Base-by-base conservation (phyloP, 1,140 invertebrate species). In the Anoplolepis gracilipes region DNA sequence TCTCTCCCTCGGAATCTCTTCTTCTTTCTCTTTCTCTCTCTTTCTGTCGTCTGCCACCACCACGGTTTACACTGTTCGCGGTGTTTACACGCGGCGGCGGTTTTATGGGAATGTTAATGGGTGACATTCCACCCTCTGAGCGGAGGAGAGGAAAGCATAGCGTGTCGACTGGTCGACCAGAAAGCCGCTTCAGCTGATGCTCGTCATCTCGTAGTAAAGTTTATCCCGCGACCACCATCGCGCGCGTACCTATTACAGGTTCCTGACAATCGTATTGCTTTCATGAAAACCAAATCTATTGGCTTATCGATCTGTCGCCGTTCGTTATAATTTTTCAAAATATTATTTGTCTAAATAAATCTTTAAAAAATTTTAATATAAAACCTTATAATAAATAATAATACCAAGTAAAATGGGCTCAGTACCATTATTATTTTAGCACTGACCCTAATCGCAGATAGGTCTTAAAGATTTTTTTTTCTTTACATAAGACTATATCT, bases 91-190 rank as follows among this genome's bases (percentile, higher is more conserved):
- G 92, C 87, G 84, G 84, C 91, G 85, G 91, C 85, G 90, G 92
- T 93, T 93, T 93, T 91, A 92, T 93, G 91, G 88, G 92, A 93
- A 93, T 92, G 90, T 92, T 93, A 93, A 93, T 93, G 91, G 89
- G 78, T 93, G 92, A 93, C 92, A 93, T 93, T 93, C 92, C 91
- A 92, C 90, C 92, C 92, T 53, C 84, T 55, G 57, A 22, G 49
- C 46, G 42, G 49, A 64, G 61, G 77, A 77, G 59, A 64, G 25
- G 33, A 49, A 87, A 88, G 61, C 22, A 61, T 67, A 61, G 16
- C 57, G 42, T 22, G n/a, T 25, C 77, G 22, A 16, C 57, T 64
- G 57, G 1, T 59, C 46, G 19, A 16, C 19, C 67, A 49, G 73
- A 73, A 39, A 73, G 62, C 65, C 84, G 77, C 76, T 49, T 79